Base-by-base conservation (phyloP, 2,113 vertebrate species). In the Dryoscopus gambensis region DNA sequence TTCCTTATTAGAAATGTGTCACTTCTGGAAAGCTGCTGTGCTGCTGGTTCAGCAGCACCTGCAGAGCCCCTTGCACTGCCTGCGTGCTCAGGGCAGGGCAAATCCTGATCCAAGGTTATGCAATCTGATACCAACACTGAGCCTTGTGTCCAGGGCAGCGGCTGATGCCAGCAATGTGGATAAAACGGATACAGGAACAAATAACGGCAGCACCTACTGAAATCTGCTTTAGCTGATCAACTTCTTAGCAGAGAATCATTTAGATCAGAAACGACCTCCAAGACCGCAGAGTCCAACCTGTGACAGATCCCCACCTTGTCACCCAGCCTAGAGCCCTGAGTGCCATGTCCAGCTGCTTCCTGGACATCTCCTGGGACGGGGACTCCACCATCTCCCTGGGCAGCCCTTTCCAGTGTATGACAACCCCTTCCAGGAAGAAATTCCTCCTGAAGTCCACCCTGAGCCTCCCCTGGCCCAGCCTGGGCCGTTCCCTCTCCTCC, bases 281-380 rank as follows among this genome's bases (percentile, higher is more conserved):
- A 28, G 47, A n/a, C 28, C 0, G 0, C 3, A 5, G 10, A 83
- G n/a, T 11, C 62, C n/a, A 31, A 12, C 9, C 40, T 19, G 6
- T 23, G 55, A 8, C 8, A 0, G 0, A 76, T 13, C 8, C 40
- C 18, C 56, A 76, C 39, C 15, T 5, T 10, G 28, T 15, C 69
- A 30, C 15, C 23, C 40, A 40, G 47, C 17, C 40, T 39, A 62
- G 47, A 40, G 69, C 53, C 44, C 24, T 2, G 20, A 68, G 21
- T 47, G 40, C 40, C 79, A 83, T 2, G 0, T 27, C 21, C 70
- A 23, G 18, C 0, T 40, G 8, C 17, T 50, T 18, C 31, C 11
- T 20, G 22, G 11, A 13, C 31, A 47, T 8, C n/a, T 55, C 14
- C 46, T 31, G 70, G 25, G 13, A 35, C 9, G 17, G 13, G n/a